Evolutionary conservation across 2,113 vertebrate species (phyloP).

Genomic region (Chaetura pelagica): DNA sequence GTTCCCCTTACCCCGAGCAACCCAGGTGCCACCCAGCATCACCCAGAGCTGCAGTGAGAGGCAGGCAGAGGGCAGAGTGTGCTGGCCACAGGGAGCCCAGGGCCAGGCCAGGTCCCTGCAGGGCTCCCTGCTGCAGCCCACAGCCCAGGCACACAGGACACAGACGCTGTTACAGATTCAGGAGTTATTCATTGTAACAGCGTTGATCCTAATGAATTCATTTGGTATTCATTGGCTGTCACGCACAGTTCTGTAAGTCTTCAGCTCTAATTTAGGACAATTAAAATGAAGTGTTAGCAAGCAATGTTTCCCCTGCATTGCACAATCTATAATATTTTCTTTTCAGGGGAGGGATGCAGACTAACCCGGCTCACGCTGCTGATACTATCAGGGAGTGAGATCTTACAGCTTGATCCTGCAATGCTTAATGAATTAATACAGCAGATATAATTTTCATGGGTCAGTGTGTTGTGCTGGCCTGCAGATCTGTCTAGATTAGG

Average conservation of each 20-base stretch:
- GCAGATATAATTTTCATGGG: conserved; percentile 80
- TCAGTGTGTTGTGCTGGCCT: conserved; percentile 73
- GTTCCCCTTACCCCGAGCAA: background rate
- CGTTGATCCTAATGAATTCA: conserved; percentile 66
- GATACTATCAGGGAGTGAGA: conserved; percentile 57
- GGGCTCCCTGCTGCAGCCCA: conserved; percentile 1
- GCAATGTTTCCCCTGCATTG: conserved; percentile 68
- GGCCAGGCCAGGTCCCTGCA: background rate
- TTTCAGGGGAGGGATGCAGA: conserved; percentile 67
- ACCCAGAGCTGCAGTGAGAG: background rate
- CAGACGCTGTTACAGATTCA: conserved; percentile 21
- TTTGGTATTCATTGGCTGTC: conserved; percentile 70
- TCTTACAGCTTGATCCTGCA: conserved; percentile 67
- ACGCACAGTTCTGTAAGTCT: conserved; percentile 68
- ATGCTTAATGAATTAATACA: conserved; percentile 77
- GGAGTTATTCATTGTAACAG: conserved; percentile 62
- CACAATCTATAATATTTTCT: conserved; percentile 65
- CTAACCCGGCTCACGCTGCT: conserved; percentile 49
- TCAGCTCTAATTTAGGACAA: conserved; percentile 78
- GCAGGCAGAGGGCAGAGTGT: background rate
- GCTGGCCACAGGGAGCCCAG: background rate
- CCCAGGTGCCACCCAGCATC: background rate
- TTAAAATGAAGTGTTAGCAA: conserved; percentile 78
- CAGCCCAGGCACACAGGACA: background rate
- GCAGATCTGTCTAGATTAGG: conserved; percentile 74